phyloP scores from a whole-genome alignment of 2,888 invertebrate species.

The Lasius platythorax region DNA sequence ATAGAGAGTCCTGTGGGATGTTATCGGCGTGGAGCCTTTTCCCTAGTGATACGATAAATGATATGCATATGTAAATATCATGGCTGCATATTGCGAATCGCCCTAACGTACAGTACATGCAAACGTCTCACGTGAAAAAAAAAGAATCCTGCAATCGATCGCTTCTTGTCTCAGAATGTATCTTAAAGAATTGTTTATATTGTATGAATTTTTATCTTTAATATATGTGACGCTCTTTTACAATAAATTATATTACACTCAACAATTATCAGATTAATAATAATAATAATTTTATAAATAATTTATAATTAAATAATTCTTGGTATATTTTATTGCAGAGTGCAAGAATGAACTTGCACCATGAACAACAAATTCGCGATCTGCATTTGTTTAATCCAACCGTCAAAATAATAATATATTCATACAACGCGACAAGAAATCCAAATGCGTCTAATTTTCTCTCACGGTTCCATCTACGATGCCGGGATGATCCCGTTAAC shows the following conservation, averaged over 20 bases:
- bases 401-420: slow-evolving; percentile 32
- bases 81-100: slow-evolving; percentile 80
- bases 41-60: slow-evolving; percentile 82
- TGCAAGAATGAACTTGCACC: background rate
- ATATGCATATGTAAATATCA: slow-evolving; percentile 86
- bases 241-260: background rate
- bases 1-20: slow-evolving; percentile 84
- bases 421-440: slow-evolving; percentile 56
- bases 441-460: slow-evolving; percentile 71
- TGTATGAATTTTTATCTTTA: background rate
- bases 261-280: background rate
- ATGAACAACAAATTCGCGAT: background rate
- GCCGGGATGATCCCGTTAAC: slow-evolving; percentile 83
- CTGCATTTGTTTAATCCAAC: background rate
- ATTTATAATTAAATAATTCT: background rate
- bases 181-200: background rate
- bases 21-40: slow-evolving; percentile 72
- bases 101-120: slow-evolving; percentile 60
- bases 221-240: background rate
- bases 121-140: slow-evolving; percentile 53
- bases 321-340: background rate
- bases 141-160: background rate
- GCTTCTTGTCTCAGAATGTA: background rate
- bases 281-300: slow-evolving; percentile 10
- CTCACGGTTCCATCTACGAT: slow-evolving; percentile 68